A percentile compares a stretch with the other conserved stretches of the same genome.
Conservation (phyloP, 2,113 vertebrate genomes). For the Cynopterus brachyotis region DNA sequence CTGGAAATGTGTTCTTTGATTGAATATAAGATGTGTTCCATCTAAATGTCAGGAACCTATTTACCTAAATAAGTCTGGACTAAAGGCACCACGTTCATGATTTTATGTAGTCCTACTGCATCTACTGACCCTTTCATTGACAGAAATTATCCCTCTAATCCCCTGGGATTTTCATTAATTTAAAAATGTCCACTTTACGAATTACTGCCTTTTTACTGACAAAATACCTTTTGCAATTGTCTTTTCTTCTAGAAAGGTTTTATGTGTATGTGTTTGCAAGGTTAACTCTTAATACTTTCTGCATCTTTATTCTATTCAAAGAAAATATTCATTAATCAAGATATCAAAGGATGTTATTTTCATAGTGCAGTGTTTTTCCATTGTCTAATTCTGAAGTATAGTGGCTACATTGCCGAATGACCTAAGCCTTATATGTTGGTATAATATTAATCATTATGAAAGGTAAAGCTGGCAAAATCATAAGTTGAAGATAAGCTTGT, state of each 20-base stretch:
- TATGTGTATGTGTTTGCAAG: neutral
- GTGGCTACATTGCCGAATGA: constrained; percentile 59
- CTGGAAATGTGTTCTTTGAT: neutral
- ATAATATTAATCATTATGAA: constrained; percentile 77
- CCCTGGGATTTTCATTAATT: neutral
- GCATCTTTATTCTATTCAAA: constrained; percentile 59
- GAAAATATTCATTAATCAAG: constrained; percentile 75
- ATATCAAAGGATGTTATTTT: constrained; percentile 68
- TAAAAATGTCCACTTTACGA: constrained; percentile 17
- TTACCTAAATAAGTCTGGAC: neutral
- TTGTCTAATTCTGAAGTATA: constrained; percentile 61
- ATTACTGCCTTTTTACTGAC: neutral
- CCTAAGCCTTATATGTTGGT: constrained; percentile 60
- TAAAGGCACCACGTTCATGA: neutral
- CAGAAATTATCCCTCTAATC: neutral
- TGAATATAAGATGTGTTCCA: neutral
- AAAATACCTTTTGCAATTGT: constrained; percentile 29
- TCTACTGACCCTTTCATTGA: neutral
- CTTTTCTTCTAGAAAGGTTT: constrained; percentile 11
- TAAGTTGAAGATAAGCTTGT: constrained; percentile 72
- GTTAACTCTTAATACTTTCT: constrained; percentile 12
- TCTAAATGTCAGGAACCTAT: neutral
- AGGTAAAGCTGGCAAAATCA: constrained; percentile 70
- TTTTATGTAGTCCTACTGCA: neutral
- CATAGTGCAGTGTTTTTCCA: constrained; percentile 68